Conservation (phyloP, 2,888 invertebrate genomes). For the Onthophagus sagittarius region DNA sequence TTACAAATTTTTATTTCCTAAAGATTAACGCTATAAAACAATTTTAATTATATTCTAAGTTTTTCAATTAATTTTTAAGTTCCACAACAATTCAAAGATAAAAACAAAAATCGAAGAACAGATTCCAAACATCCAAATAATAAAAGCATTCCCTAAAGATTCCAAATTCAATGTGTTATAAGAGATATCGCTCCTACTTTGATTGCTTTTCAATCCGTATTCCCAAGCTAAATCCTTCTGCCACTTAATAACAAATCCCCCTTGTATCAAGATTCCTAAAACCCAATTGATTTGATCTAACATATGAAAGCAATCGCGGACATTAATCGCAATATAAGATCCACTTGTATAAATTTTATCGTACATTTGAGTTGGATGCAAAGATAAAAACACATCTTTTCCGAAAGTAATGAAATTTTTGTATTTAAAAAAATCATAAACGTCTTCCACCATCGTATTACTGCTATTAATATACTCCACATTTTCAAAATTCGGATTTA, state of each 20-base stretch:
- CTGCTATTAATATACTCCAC: neutral
- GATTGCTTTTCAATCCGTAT: neutral
- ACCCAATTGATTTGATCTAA: neutral
- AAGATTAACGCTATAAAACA: too few relatives aligned
- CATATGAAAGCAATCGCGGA: slow-evolving; percentile 1
- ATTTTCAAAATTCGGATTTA: neutral
- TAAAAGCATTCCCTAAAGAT: neutral
- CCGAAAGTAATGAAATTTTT: slow-evolving; percentile 7
- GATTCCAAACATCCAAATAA: neutral
- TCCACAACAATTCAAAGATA: neutral
- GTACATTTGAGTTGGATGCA: neutral
- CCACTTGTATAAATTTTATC: neutral
- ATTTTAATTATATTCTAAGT: too few relatives aligned
- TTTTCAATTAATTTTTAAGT: too few relatives aligned
- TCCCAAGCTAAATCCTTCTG: neutral
- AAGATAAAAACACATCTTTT: neutral
- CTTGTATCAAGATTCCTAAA: neutral
- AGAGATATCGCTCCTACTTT: neutral
- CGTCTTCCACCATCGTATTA: neutral
- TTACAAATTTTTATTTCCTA: too few relatives aligned
- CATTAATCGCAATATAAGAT: neutral
- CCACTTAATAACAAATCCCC: neutral
- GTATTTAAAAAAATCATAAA: neutral
- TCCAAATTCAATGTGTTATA: neutral
- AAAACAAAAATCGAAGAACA: neutral